A percentile compares a stretch with the other conserved stretches of the same genome.
phyloP scores from a whole-genome alignment of 2,888 invertebrate genomes.

The Eilema caniola region DNA sequence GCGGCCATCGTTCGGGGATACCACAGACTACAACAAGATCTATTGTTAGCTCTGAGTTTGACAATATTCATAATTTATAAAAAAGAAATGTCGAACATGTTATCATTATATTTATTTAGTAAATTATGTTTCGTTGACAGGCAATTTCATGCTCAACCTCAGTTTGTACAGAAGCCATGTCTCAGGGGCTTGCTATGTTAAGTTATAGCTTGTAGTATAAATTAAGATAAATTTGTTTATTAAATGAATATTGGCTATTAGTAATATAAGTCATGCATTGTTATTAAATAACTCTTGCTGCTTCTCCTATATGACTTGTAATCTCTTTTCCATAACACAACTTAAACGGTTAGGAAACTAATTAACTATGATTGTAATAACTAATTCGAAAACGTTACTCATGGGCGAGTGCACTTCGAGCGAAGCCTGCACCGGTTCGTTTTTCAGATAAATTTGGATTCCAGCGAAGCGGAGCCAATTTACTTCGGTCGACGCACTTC shows the following conservation, averaged over 20 bases:
- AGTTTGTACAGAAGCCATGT: not conserved
- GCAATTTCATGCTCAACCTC: not conserved
- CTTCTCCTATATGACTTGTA: not conserved
- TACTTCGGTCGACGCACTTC: not conserved
- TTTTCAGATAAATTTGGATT: not conserved
- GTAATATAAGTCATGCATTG: not conserved
- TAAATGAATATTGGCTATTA: not conserved
- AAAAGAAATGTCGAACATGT: not conserved
- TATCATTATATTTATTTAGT: conserved; percentile 5
- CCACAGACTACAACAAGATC: conserved; percentile 26
- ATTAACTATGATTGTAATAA: not conserved
- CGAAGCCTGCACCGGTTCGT: not conserved
- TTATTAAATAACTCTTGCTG: not conserved
- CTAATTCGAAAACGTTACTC: not conserved
- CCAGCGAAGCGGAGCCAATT: not conserved
- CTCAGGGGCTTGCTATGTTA: not conserved
- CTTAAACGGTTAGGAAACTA: not conserved
- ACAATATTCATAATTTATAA: conserved; percentile 33
- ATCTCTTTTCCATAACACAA: not conserved
- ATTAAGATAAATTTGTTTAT: not conserved
- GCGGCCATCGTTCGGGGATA: conserved; percentile 20
- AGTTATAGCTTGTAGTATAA: not conserved
- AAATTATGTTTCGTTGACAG: conserved; percentile 3
- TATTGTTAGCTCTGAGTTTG: conserved; percentile 29
- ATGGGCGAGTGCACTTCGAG: not conserved